Evolutionary conservation across 2,888 invertebrate genomes (phyloP).

Genomic region (Zaprionus obscuricornis): DNA sequence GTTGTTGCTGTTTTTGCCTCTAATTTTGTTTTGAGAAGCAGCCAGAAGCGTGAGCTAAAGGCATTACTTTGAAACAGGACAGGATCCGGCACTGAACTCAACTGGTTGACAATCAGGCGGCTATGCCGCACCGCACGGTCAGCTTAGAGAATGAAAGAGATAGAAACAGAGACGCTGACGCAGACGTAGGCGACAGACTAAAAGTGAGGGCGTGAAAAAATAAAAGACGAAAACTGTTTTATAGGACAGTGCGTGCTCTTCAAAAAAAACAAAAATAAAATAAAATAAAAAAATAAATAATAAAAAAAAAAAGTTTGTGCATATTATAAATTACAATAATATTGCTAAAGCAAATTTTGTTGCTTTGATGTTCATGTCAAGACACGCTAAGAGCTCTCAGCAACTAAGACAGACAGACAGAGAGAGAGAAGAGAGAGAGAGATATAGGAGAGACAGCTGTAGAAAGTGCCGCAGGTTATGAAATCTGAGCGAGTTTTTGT

Average conservation of each 20-base stretch:
- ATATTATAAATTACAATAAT: slow-evolving; percentile 38
- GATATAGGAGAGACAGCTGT: too few relatives aligned
- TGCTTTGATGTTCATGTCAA: slow-evolving; percentile 39
- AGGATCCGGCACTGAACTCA: slow-evolving; percentile 31
- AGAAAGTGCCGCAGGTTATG: too few relatives aligned
- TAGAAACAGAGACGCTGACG: background rate
- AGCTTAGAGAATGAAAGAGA: too few relatives aligned
- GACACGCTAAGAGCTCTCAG: background rate
- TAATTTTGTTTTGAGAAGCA: slow-evolving; percentile 76
- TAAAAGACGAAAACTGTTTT: slow-evolving; percentile 1
- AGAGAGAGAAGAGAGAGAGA: background rate
- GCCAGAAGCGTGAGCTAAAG: slow-evolving; percentile 57
- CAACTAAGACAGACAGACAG: background rate
- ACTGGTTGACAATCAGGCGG: slow-evolving; percentile 67
- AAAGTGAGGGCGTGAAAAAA: background rate
- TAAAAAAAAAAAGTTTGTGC: too few relatives aligned
- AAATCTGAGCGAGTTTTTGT: too few relatives aligned
- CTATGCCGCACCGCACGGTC: slow-evolving; percentile 27
- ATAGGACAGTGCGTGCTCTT: background rate
- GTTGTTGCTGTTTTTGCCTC: slow-evolving; percentile 43
- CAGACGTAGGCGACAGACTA: background rate
- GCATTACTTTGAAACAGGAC: slow-evolving; percentile 51
- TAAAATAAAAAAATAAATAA: too few relatives aligned
- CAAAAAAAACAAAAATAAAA: too few relatives aligned
- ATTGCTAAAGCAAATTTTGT: slow-evolving; percentile 33